Evolutionary conservation across 2,888 invertebrate species (phyloP).

Genomic region (Cistogaster globosa): DNA sequence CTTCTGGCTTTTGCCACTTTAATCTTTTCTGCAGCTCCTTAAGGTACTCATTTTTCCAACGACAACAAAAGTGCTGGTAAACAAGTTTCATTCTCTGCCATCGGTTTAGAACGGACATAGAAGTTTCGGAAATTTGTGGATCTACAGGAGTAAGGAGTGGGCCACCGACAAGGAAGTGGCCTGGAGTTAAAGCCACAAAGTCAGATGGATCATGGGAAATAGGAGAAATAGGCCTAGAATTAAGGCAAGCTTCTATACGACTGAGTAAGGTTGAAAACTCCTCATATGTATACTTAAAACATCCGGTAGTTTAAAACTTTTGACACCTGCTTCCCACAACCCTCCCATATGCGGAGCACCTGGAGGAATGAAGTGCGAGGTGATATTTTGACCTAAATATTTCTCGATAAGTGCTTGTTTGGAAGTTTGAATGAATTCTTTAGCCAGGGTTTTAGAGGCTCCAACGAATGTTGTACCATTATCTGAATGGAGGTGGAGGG

Average conservation of each 20-base stretch:
- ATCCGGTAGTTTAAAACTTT: background rate
- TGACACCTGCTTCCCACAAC: background rate
- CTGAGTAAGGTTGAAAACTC: background rate
- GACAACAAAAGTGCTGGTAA: background rate
- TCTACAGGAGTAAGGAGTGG: too few relatives aligned
- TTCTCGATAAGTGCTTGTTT: too few relatives aligned
- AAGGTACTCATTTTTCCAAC: background rate
- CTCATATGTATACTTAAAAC: background rate
- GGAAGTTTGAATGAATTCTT: too few relatives aligned
- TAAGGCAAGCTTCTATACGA: background rate
- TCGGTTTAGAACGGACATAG: background rate
- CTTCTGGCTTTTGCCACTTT: background rate
- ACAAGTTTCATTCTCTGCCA: background rate
- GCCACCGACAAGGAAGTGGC: too few relatives aligned
- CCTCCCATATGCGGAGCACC: too few relatives aligned
- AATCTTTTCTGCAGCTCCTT: background rate
- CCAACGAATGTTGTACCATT: too few relatives aligned
- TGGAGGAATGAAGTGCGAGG: too few relatives aligned
- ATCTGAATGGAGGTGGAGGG: too few relatives aligned
- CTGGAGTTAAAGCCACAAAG: too few relatives aligned
- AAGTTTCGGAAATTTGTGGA: background rate
- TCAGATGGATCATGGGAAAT: background rate
- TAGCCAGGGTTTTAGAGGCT: too few relatives aligned
- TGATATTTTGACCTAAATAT: too few relatives aligned
- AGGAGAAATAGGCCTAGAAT: background rate